phyloP scores from a whole-genome alignment of 2,888 invertebrate species.

The Patella caerulea region DNA sequence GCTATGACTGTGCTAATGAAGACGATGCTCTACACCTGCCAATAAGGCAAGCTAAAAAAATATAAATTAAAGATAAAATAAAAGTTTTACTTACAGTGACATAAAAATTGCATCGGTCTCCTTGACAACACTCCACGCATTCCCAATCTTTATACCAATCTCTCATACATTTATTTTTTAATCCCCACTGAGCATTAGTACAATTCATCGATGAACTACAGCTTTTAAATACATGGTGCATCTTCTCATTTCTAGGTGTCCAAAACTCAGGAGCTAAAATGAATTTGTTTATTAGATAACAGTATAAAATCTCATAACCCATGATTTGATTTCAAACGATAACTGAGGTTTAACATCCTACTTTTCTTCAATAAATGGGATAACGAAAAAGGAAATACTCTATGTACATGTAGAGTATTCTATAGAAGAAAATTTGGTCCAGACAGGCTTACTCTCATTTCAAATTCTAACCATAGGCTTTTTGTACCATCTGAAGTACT shows the following conservation, averaged over 20 bases:
- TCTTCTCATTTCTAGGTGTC: constrained; percentile 92
- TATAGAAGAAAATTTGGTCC: too few species aligned
- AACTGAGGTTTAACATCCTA: too few species aligned
- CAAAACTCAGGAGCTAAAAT: constrained; percentile 88
- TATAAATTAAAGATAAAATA: background rate
- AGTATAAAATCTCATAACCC: too few species aligned
- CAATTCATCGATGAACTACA: constrained; percentile 89
- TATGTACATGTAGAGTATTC: too few species aligned
- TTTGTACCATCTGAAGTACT: background rate
- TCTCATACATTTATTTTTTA: constrained; percentile 63
- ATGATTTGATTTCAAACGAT: too few species aligned
- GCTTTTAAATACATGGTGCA: constrained; percentile 91
- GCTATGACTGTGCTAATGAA: too few species aligned
- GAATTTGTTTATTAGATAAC: background rate
- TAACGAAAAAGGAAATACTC: too few species aligned
- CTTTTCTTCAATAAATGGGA: too few species aligned
- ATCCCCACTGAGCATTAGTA: constrained; percentile 78
- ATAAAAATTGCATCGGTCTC: constrained; percentile 95
- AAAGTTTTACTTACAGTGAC: constrained; percentile 84
- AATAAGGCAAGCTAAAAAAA: too few species aligned
- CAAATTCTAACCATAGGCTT: background rate
- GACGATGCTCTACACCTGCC: too few species aligned
- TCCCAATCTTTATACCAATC: constrained; percentile 93
- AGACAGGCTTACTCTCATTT: too few species aligned
- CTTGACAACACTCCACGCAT: constrained; percentile 95